phyloP scores from a whole-genome alignment of 2,113 vertebrate genomes.

The Lontra canadensis region DNA sequence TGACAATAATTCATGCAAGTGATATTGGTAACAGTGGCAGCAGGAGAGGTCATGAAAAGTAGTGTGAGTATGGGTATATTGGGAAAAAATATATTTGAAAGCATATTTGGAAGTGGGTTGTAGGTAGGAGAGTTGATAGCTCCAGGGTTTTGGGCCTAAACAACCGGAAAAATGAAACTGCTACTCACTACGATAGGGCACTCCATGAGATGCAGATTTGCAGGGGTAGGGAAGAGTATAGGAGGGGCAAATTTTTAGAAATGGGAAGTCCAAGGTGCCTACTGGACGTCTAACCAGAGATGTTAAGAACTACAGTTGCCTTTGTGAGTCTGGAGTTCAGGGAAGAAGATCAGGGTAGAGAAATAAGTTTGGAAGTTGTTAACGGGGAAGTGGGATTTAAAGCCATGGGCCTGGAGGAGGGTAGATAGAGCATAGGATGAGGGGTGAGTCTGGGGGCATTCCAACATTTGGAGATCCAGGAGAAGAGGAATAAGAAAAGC shows the following conservation, averaged over 20 bases:
- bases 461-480: neutral
- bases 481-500: neutral
- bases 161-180: neutral
- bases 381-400: neutral
- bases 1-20: neutral
- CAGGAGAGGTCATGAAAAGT: neutral
- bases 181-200: neutral
- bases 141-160: neutral
- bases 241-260: neutral
- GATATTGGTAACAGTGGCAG: neutral
- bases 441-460: neutral
- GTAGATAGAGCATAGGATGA: neutral
- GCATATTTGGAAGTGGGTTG: neutral
- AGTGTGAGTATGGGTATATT: neutral
- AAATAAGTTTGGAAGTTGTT: neutral
- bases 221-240: neutral
- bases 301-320: neutral
- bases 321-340: neutral
- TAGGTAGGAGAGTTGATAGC: neutral
- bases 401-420: neutral
- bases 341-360: neutral
- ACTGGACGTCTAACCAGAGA: neutral
- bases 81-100: neutral
- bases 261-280: neutral
- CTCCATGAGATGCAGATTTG: neutral